Base-by-base conservation (phyloP, 2,113 vertebrate species). In the Cynoglossus semilaevis region DNA sequence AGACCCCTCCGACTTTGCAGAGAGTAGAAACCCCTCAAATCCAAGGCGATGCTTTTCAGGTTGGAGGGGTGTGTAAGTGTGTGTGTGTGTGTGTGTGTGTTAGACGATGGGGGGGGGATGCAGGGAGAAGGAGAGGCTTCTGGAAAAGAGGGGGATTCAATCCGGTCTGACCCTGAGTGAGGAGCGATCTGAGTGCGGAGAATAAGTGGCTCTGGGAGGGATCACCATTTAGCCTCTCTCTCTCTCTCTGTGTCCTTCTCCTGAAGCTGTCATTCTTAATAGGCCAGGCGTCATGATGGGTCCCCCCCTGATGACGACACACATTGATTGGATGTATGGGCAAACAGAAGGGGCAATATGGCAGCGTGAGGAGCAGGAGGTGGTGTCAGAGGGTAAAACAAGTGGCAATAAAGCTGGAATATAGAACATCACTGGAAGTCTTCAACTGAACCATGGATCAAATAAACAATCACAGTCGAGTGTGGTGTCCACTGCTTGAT, bases 251-350 rank as follows among this genome's bases (percentile, higher is more conserved):
- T n/a, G n/a, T 51, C 56, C 71, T 54, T 65, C 55, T 67, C 67
- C 92, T 92, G 87, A 91, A 95, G 91, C 94, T 96, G 95, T 96
- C 95, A 98, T 94, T 94, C 93, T 94, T 93, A 93, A 92, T 91
- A 92, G 92, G 91, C 93, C 91, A 90, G 89, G 92, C 94, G 93
- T 95, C 94, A 94, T 92, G 93, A 93, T 91, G 90, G 50, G 91
- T 91, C 92, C 90, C 93, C 91, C 91, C 90, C 70, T 87, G 90
- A 91, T 97, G 96, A 99, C 97, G 97, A 92, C 95, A 96, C 91
- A 87, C 89, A 91, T 93, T 89, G 91, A 94, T 93, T 92, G 90
- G 90, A 78, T 91, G 86, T 80, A 87, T 78, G 92, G 91, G 93
- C 94, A 95, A 96, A 94, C 94, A 93, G 91, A 91, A 88, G 89